A percentile compares a stretch with the other conserved stretches of the same genome.
Evolutionary conservation across 2,888 invertebrate species (phyloP).

Genomic region (Ophion obscuratus): DNA sequence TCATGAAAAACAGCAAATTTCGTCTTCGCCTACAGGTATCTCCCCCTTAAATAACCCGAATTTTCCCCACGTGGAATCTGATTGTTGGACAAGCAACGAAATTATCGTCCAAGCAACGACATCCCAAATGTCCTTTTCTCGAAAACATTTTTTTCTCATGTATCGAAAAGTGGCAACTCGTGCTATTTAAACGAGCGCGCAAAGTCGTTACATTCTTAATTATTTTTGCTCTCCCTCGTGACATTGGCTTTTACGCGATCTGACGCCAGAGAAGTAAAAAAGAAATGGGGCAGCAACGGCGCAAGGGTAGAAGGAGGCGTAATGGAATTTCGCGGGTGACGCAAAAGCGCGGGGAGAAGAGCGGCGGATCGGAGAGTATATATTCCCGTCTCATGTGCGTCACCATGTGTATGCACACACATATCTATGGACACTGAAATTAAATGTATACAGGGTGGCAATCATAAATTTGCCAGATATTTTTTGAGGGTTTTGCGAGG

Average conservation of each 20-base stretch:
- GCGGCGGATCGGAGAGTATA: conserved; percentile 27
- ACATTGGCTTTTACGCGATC: conserved; percentile 58
- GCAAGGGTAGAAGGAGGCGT: conserved; percentile 41
- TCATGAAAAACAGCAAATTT: too few relatives aligned
- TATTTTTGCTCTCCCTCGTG: conserved; percentile 50
- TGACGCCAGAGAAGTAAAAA: conserved; percentile 28
- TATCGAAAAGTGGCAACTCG: conserved; percentile 5
- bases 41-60: too few relatives aligned
- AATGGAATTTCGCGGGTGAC: conserved; percentile 57
- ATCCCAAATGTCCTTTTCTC: background rate
- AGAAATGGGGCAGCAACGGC: conserved; percentile 2
- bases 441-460: too few relatives aligned
- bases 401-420: too few relatives aligned
- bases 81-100: too few relatives aligned
- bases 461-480: background rate
- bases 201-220: conserved; percentile 58
- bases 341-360: conserved; percentile 24
- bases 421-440: too few relatives aligned
- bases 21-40: too few relatives aligned
- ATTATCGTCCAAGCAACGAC: background rate
- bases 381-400: too few relatives aligned
- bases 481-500: too few relatives aligned
- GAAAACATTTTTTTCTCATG: background rate
- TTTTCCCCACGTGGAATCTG: too few relatives aligned
- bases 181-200: conserved; percentile 43